Evolutionary conservation across 2,797 vertebrate species (phyloP).

Genomic region (Nyctalus aviator): DNA sequence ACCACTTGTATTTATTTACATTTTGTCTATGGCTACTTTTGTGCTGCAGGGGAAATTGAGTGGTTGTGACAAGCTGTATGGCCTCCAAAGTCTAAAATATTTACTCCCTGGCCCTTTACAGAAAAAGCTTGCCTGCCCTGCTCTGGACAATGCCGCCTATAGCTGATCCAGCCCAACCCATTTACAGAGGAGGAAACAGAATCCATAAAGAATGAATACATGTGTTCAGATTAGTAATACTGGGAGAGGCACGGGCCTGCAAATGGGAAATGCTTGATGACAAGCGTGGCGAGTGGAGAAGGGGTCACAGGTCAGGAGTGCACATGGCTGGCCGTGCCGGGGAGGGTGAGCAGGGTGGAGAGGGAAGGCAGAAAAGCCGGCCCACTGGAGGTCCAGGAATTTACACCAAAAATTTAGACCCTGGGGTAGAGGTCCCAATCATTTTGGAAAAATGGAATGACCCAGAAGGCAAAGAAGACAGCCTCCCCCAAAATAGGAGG

Average conservation of each 20-base stretch:
- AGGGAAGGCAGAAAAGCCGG: neutral
- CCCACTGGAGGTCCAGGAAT: neutral
- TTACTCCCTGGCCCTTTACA: neutral
- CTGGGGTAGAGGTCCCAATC: neutral
- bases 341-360: neutral
- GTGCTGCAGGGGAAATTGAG: neutral
- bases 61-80: neutral
- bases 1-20: neutral
- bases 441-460: neutral
- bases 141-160: neutral
- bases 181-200: neutral
- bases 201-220: neutral
- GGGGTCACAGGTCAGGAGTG: neutral
- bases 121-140: neutral
- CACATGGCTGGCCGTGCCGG: accelerated
- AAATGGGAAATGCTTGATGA: neutral
- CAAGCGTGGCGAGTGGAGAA: neutral
- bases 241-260: neutral
- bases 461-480: neutral
- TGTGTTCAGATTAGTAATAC: neutral
- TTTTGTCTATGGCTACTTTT: neutral
- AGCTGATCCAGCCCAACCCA: neutral
- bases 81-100: neutral
- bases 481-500: neutral
- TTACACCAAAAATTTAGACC: neutral